Evolutionary conservation across 2,888 invertebrate genomes (phyloP).

Genomic region (Hololepta plana): DNA sequence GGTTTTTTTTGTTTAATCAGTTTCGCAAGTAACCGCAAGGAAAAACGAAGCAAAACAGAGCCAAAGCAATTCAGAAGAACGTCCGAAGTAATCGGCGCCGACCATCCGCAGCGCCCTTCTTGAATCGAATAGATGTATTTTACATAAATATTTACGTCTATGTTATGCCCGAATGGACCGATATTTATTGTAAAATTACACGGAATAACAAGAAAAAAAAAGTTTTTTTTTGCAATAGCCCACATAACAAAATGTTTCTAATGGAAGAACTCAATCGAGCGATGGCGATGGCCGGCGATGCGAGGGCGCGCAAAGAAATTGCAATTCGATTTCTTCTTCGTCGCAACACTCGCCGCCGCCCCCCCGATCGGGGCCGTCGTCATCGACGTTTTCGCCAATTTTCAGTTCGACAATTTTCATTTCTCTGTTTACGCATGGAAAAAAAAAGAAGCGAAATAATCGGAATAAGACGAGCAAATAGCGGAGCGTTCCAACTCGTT

Average conservation of each 20-base stretch:
- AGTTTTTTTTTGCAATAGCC: slow-evolving; percentile 29
- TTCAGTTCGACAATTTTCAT: slow-evolving; percentile 16
- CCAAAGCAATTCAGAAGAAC: slow-evolving; percentile 6
- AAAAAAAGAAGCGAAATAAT: no score
- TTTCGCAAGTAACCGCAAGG: no score
- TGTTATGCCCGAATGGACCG: slow-evolving; percentile 27
- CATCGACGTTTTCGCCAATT: slow-evolving; percentile 19
- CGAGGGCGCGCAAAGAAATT: slow-evolving; percentile 6
- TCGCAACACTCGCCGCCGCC: no score
- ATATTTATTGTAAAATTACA: slow-evolving; percentile 31
- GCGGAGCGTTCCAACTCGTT: no score
- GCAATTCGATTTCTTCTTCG: no score
- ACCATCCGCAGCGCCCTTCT: slow-evolving; percentile 4
- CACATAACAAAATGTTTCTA: slow-evolving; percentile 17
- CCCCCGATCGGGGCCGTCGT: no score
- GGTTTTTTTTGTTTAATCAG: no score
- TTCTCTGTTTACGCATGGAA: no score
- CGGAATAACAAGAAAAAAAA: slow-evolving; percentile 9
- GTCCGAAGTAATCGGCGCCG: slow-evolving; percentile 6
- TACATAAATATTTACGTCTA: slow-evolving; percentile 29
- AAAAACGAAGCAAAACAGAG: slow-evolving; percentile 4
- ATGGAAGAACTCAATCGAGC: no score
- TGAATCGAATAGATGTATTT: slow-evolving; percentile 20
- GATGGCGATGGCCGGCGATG: slow-evolving; percentile 1
- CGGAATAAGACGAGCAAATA: no score